phyloP scores from a whole-genome alignment of 2,113 vertebrate genomes.

The Paratilapia polleni region DNA sequence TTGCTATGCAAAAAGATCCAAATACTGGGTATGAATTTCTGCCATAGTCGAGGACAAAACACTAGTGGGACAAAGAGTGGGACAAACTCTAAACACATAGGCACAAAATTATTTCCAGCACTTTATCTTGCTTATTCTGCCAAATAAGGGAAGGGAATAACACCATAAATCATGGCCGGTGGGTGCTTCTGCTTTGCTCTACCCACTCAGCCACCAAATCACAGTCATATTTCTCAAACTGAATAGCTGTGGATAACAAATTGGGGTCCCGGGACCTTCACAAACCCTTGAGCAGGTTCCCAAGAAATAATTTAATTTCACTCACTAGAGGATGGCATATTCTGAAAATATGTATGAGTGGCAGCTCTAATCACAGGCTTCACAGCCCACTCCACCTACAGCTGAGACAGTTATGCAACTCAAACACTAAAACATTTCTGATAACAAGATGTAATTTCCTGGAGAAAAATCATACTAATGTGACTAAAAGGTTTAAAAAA shows the following conservation, averaged over 20 bases:
- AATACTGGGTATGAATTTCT: rapidly evolving
- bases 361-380: conserved; percentile 31
- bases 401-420: conserved; percentile 41
- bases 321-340: background rate
- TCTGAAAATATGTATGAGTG: conserved; percentile 10
- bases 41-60: background rate
- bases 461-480: background rate
- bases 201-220: background rate
- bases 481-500: background rate
- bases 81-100: background rate
- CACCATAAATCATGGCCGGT: rapidly evolving
- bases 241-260: background rate
- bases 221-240: background rate
- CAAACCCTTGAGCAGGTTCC: background rate
- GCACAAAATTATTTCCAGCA: rapidly evolving
- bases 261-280: background rate
- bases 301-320: background rate
- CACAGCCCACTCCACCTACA: conserved; percentile 45
- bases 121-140: background rate
- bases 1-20: background rate
- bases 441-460: background rate
- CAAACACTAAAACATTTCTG: background rate
- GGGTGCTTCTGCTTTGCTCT: background rate
- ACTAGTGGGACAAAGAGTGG: background rate
- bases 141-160: background rate